phyloP scores from a whole-genome alignment of 2,113 vertebrate species.

The Anarhynchus alexandrinus region DNA sequence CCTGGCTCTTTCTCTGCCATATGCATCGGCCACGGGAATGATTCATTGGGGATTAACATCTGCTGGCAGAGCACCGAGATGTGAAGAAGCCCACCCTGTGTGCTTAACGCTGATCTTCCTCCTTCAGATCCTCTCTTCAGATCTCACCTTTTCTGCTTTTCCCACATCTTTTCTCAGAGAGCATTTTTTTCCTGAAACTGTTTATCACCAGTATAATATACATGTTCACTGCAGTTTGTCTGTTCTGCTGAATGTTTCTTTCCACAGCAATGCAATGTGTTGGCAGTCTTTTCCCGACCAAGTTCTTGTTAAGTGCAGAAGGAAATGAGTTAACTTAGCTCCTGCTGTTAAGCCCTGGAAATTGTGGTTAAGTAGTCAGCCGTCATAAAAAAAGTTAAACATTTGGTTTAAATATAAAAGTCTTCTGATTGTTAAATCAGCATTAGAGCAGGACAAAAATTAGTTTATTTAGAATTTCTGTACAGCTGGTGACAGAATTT shows the following conservation, averaged over 20 bases:
- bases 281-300: slow-evolving; percentile 28
- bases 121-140: background rate
- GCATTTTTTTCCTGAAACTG: background rate
- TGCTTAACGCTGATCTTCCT: background rate
- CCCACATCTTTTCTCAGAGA: background rate
- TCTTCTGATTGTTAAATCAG: slow-evolving; percentile 60
- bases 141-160: background rate
- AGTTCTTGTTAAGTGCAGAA: slow-evolving; percentile 51
- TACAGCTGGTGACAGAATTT: slow-evolving; percentile 49
- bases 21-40: background rate
- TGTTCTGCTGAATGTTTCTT: background rate
- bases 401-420: slow-evolving; percentile 66
- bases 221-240: background rate
- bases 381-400: slow-evolving; percentile 51
- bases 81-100: background rate
- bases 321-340: slow-evolving; percentile 68
- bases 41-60: background rate
- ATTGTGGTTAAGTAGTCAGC: slow-evolving; percentile 56
- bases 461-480: slow-evolving; percentile 54
- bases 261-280: background rate
- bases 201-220: background rate
- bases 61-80: background rate
- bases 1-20: background rate
- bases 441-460: background rate
- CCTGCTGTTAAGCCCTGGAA: slow-evolving; percentile 62